Evolutionary conservation across 1,140 invertebrate genomes (phyloP).

Genomic region (Papilio helenus): DNA sequence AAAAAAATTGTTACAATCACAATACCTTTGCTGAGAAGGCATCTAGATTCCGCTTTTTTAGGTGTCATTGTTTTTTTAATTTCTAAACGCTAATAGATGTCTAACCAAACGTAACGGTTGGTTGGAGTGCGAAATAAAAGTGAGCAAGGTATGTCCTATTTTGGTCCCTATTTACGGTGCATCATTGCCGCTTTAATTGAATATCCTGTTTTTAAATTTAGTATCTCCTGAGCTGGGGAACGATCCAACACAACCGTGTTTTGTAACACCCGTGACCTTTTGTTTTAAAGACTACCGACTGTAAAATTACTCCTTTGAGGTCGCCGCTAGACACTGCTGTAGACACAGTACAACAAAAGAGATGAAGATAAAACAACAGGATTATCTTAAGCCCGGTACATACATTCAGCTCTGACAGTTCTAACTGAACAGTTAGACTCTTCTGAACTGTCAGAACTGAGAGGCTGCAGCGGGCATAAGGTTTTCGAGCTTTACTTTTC

Average conservation of each 20-base stretch:
- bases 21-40: constrained; percentile 53
- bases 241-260: constrained; percentile 44
- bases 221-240: constrained; percentile 56
- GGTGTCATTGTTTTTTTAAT: constrained; percentile 56
- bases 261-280: constrained; percentile 40
- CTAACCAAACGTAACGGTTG: constrained; percentile 49
- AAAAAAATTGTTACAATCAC: constrained; percentile 29
- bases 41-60: constrained; percentile 58
- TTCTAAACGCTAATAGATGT: constrained; percentile 37
- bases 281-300: constrained; percentile 9
- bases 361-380: too few species aligned
- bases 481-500: too few species aligned
- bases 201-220: constrained; percentile 81
- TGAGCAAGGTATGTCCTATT: constrained; percentile 72
- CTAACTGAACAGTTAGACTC: too few species aligned
- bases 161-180: constrained; percentile 75
- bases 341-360: too few species aligned
- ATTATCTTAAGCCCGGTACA: too few species aligned
- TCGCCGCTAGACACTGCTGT: not conserved
- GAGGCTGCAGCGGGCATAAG: too few species aligned
- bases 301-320: not conserved
- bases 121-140: constrained; percentile 65
- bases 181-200: constrained; percentile 77
- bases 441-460: too few species aligned
- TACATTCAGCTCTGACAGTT: too few species aligned